Conservation (phyloP, 2,888 invertebrate species). For the Xylota segnis region DNA sequence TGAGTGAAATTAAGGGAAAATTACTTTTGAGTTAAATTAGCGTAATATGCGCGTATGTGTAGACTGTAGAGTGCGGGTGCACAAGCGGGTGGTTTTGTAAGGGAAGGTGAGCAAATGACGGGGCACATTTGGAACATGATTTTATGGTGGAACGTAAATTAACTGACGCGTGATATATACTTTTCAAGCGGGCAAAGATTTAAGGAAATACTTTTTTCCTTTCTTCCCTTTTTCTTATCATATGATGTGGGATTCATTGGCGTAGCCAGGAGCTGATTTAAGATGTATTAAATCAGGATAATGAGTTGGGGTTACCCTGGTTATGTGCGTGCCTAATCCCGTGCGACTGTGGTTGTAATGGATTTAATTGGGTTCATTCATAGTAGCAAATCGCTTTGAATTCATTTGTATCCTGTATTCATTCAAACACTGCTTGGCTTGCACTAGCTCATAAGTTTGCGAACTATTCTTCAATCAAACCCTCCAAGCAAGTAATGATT, state of each 20-base stretch:
- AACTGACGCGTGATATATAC: conserved; percentile 56
- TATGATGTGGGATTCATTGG: conserved; percentile 6
- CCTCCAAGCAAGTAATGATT: no score
- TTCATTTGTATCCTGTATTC: no score
- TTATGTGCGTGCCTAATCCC: conserved; percentile 11
- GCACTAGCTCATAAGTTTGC: no score
- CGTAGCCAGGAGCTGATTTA: conserved; percentile 55
- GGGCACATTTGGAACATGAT: conserved; percentile 69
- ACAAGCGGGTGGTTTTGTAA: neutral
- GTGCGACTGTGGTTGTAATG: conserved; percentile 12
- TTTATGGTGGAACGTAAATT: conserved; percentile 74
- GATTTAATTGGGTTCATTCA: conserved; percentile 27
- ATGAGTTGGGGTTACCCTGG: conserved; percentile 45
- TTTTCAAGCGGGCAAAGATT: conserved; percentile 28
- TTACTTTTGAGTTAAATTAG: conserved; percentile 77
- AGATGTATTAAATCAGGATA: conserved; percentile 60
- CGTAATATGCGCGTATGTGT: conserved; percentile 70
- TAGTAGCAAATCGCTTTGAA: neutral
- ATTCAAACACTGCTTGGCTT: no score
- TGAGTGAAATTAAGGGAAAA: conserved; percentile 75
- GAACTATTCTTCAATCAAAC: no score
- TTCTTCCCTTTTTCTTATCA: neutral
- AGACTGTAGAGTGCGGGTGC: neutral
- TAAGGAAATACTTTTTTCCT: conserved; percentile 24
- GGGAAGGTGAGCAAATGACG: conserved; percentile 55